Base-by-base conservation (phyloP, 1,140 invertebrate genomes). In the Geopemphigus sp. region DNA sequence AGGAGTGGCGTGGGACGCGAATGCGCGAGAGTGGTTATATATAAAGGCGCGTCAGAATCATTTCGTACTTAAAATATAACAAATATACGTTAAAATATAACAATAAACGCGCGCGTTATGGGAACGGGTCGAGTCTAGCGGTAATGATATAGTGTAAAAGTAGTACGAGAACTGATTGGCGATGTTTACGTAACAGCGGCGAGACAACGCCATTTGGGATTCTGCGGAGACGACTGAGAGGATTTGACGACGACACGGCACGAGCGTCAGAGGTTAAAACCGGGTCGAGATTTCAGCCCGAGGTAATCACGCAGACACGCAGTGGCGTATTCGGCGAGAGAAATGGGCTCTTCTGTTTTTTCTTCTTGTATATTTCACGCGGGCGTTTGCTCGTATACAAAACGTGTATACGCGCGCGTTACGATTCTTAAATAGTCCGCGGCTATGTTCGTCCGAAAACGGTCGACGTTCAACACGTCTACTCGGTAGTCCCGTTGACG, bases 221-320 rank as follows among this genome's bases (percentile, higher is more conserved):
- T 59, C 4, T 10, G 24, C 47, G 2, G 45, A 4, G 66, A 53
- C n/a, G n/a, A 26, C 64, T 50, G 45, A n/a, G 39, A 14, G 24
- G 1, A 22, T 39, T 22, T 15, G 39, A 17, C 64, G 32, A 39
- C 45, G 45, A 26, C 66, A 45, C 5, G 14, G 57, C 70, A 57
- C 70, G 70, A 56, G 50, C 32, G 50, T 73, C 19, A 24, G 50
- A 73, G 70, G 70, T 73, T 32, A 73, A 56, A n/a, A 53, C 39
- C 53, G 53, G 70, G 70, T 73, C 70, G 50, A 10, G 24, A 73
- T 54, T 56, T 57, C 53, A 29, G 53, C 70, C 70, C 19, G 50
- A 56, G 70, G 70, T 22, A n/a, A 73, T 73, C 70, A 73, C 70
- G 70, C 50, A 10, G 68, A 24, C 32, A 8, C 32, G 47, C 66